Evolutionary conservation across 2,113 vertebrate species (phyloP).

Genomic region (Synodontis membranacea): DNA sequence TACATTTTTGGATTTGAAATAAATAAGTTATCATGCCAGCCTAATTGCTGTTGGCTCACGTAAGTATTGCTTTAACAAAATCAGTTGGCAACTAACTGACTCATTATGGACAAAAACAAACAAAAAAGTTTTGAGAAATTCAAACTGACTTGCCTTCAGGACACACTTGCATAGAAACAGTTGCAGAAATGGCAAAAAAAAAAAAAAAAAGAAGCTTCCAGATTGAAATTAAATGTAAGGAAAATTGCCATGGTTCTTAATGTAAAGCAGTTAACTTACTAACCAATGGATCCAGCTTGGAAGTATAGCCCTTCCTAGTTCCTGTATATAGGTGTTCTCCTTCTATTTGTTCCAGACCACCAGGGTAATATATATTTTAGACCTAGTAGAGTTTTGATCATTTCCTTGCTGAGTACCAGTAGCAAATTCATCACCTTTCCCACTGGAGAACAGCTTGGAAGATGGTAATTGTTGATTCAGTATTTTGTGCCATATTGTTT

Average conservation of each 20-base stretch:
- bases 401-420: background rate
- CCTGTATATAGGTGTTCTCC: background rate
- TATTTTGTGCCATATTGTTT: background rate
- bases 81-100: background rate
- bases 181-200: background rate
- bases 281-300: slow-evolving; percentile 15
- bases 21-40: background rate
- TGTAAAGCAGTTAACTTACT: background rate
- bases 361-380: background rate
- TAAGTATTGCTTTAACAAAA: background rate
- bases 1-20: background rate
- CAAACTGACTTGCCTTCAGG: background rate
- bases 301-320: slow-evolving; percentile 2
- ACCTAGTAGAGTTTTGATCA: background rate
- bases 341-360: background rate
- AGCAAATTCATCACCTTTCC: background rate
- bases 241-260: background rate
- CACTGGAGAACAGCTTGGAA: background rate
- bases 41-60: background rate
- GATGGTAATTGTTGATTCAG: background rate
- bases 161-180: background rate
- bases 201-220: background rate
- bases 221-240: background rate
- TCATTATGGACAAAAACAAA: background rate
- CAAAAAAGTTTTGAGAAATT: background rate